A percentile compares a stretch with the other conserved stretches of the same genome.
phyloP scores from a whole-genome alignment of 2,113 vertebrate species.

The Oncorhynchus masou region DNA sequence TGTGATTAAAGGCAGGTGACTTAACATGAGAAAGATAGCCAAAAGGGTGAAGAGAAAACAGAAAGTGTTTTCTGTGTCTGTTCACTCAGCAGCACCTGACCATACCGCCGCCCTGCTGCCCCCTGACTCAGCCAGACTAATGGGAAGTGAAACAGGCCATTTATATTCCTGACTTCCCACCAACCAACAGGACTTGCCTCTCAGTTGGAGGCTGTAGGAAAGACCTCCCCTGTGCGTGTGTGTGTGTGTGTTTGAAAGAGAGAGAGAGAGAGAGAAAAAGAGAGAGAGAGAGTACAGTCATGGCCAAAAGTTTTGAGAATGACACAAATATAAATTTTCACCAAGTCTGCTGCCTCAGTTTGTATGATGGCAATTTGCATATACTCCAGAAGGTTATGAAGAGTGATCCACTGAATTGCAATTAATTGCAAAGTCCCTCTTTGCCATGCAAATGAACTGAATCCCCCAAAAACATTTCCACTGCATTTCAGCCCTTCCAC shows the following conservation, averaged over 20 bases:
- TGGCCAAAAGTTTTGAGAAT: too few relatives aligned
- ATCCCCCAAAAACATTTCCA: too few relatives aligned
- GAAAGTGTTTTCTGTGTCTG: not conserved
- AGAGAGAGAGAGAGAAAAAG: not conserved
- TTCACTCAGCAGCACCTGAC: not conserved
- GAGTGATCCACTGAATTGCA: too few relatives aligned
- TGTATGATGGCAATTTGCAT: too few relatives aligned
- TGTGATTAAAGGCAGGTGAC: too few relatives aligned
- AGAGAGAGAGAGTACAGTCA: too few relatives aligned
- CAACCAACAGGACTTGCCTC: not conserved
- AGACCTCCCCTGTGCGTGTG: not conserved
- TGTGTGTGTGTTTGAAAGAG: not conserved
- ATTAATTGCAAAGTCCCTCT: too few relatives aligned
- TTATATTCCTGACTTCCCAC: conserved; percentile 3
- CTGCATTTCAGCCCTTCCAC: too few relatives aligned
- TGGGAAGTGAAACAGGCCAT: not conserved
- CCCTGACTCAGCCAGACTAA: not conserved
- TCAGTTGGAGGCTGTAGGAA: not conserved
- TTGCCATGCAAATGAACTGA: too few relatives aligned
- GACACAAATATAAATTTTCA: too few relatives aligned
- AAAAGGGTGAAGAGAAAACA: not conserved
- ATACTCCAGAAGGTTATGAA: too few relatives aligned
- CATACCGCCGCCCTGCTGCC: not conserved
- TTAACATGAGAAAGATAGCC: not conserved
- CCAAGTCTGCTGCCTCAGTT: too few relatives aligned